phyloP scores from a whole-genome alignment of 2,888 invertebrate species.

The Seladonia tumulorum region DNA sequence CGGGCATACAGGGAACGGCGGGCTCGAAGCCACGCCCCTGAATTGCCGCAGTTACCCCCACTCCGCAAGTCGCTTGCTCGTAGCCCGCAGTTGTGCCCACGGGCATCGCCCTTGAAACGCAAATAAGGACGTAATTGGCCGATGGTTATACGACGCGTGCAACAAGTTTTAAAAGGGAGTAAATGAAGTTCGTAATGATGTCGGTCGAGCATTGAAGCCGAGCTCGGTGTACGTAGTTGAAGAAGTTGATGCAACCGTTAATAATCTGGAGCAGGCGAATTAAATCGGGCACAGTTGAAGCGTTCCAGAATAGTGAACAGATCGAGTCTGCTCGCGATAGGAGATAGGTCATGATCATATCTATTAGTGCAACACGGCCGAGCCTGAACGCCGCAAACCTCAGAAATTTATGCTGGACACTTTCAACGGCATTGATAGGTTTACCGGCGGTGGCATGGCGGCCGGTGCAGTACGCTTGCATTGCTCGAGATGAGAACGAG shows the following conservation, averaged over 20 bases:
- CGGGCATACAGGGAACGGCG: too few species aligned
- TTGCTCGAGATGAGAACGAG: neutral
- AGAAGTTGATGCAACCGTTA: neutral
- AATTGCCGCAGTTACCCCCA: too few species aligned
- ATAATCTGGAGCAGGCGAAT: neutral
- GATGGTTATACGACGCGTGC: too few species aligned
- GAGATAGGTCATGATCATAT: constrained; percentile 7
- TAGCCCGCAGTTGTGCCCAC: too few species aligned
- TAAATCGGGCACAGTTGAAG: neutral
- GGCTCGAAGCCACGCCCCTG: too few species aligned
- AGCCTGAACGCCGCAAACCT: neutral
- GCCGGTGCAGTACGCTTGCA: neutral
- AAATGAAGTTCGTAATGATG: neutral
- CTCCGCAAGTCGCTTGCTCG: too few species aligned
- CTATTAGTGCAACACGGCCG: neutral
- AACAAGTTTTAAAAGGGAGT: too few species aligned
- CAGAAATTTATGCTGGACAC: neutral
- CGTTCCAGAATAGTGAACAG: neutral
- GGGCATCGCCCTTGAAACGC: too few species aligned
- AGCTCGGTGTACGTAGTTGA: neutral
- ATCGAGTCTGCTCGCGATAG: neutral
- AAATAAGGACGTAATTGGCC: too few species aligned
- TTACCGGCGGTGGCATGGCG: neutral
- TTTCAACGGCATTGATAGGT: neutral
- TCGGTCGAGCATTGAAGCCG: neutral